These are phyloP conservation scores for Deroptyus accipitrinus DNA, from an alignment of 2,113 vertebrate genomes.

Conservation along the genomic window DNA sequence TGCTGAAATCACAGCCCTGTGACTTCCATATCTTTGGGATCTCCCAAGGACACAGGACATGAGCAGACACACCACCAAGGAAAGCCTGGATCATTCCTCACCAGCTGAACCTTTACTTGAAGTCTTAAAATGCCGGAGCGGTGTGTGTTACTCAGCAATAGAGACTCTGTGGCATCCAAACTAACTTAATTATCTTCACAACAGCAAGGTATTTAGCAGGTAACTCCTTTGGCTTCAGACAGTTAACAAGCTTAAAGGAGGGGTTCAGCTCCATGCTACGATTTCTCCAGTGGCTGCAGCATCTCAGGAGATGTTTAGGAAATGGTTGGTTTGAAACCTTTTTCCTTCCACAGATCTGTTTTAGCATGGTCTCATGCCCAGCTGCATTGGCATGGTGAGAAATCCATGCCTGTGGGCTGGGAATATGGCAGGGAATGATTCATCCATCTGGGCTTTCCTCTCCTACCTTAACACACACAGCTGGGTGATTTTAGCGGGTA, in stretches of 20 bases:
- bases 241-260: background rate
- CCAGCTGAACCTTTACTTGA: background rate
- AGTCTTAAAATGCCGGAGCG: background rate
- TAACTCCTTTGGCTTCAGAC: background rate
- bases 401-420: rapidly evolving
- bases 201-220: background rate
- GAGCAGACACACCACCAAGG: background rate
- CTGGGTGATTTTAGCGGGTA: background rate
- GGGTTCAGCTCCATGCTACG: background rate
- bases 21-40: background rate
- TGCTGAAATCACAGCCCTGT: background rate
- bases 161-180: background rate
- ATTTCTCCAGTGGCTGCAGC: background rate
- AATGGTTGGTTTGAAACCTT: background rate
- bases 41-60: background rate
- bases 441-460: background rate
- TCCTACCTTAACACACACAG: background rate
- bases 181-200: background rate
- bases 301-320: background rate
- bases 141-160: background rate
- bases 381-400: background rate
- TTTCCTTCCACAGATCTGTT: background rate
- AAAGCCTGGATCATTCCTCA: background rate
- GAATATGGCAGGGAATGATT: background rate
- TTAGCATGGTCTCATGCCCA: rapidly evolving